A percentile compares a stretch with the other conserved stretches of the same genome.
Conservation (phyloP, 1,140 invertebrate genomes). For the Trichonephila inaurata region DNA sequence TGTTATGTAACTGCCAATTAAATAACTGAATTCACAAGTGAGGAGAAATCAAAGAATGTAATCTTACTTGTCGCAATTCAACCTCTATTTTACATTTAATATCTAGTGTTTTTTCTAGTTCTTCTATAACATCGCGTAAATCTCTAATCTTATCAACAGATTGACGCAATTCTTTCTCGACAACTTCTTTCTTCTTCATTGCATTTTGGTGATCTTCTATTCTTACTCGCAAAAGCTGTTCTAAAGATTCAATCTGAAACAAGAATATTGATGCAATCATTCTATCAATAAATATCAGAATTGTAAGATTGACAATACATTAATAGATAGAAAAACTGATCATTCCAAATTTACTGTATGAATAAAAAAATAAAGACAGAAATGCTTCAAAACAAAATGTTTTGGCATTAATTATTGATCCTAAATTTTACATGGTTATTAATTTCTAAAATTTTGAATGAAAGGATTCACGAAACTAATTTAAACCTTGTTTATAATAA, state of each 20-base stretch:
- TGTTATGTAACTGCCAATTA: background rate
- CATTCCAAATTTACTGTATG: too few relatives aligned
- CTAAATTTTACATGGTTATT: too few relatives aligned
- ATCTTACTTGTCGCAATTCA: slow-evolving; percentile 55
- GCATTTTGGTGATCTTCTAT: slow-evolving; percentile 66
- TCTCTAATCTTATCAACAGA: slow-evolving; percentile 74
- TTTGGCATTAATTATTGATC: too few relatives aligned
- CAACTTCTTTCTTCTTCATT: slow-evolving; percentile 61
- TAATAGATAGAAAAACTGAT: too few relatives aligned
- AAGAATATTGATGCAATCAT: background rate
- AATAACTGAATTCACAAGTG: background rate
- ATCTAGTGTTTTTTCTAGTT: slow-evolving; percentile 71
- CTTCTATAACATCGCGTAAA: slow-evolving; percentile 72
- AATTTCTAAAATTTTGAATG: too few relatives aligned
- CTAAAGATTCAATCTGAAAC: slow-evolving; percentile 72
- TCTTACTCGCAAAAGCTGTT: slow-evolving; percentile 55
- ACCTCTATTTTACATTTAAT: slow-evolving; percentile 56
- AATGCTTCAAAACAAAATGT: too few relatives aligned
- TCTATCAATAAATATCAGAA: background rate
- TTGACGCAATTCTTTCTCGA: slow-evolving; percentile 69
- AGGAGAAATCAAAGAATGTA: background rate
- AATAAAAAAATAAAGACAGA: too few relatives aligned
- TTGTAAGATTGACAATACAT: background rate
- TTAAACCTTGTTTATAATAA: too few relatives aligned
- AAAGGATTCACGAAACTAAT: too few relatives aligned